Percentiles rank a stretch among this genome's conserved stretches.
Evolutionary conservation across 92 coral and sea anemone genomes (phyloP).

Genomic region (Pocillopora grandis): DNA sequence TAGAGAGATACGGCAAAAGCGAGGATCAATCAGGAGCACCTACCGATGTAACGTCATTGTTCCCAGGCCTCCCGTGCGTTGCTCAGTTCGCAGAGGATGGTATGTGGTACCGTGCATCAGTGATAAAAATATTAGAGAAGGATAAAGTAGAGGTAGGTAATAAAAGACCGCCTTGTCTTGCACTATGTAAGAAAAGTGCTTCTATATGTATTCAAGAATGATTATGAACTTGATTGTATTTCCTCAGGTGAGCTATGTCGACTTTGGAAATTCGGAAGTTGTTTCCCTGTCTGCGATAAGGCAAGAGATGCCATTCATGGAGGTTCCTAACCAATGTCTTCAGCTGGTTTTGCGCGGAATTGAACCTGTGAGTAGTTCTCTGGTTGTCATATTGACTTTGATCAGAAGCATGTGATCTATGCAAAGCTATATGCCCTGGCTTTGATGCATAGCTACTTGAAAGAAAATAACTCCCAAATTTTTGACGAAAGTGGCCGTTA

Average conservation of each 20-base stretch:
- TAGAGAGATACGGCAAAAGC: constrained; percentile 44
- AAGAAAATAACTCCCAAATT: no score
- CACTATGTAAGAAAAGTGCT: background rate
- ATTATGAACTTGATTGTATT: background rate
- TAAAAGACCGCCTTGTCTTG: background rate
- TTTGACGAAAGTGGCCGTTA: no score
- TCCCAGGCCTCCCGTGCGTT: constrained; percentile 83
- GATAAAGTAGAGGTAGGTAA: constrained; percentile 72
- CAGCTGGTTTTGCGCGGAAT: constrained; percentile 76
- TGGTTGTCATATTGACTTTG: no score
- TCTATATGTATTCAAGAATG: background rate
- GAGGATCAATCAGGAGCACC: constrained; percentile 35
- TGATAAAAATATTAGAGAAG: constrained; percentile 40
- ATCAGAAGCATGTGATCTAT: no score
- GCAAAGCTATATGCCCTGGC: no score
- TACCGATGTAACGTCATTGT: constrained; percentile 46
- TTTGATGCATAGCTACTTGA: no score
- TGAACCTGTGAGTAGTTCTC: constrained; percentile 60
- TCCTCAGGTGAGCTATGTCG: constrained; percentile 84
- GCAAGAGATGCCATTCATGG: constrained; percentile 74
- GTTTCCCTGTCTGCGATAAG: constrained; percentile 70
- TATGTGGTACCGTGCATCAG: constrained; percentile 89
- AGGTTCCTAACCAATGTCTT: constrained; percentile 85
- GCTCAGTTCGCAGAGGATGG: constrained; percentile 85
- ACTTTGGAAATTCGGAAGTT: constrained; percentile 93